Evolutionary conservation across 2,888 invertebrate genomes (phyloP).

Genomic region (Eupithecia inturbata): DNA sequence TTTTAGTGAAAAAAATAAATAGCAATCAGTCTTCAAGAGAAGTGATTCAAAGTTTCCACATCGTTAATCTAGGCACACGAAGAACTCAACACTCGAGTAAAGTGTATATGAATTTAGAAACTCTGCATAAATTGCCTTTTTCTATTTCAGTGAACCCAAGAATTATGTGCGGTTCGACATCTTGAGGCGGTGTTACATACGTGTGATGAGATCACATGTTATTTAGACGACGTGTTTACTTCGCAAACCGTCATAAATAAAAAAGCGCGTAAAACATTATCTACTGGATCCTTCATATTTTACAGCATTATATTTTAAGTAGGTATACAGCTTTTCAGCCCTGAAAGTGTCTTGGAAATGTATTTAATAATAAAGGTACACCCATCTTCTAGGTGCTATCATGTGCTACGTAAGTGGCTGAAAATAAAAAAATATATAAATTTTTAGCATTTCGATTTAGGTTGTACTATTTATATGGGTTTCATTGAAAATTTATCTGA

Average conservation of each 20-base stretch:
- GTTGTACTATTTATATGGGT: background rate
- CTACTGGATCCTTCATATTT: conserved; percentile 5
- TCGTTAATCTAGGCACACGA: conserved; percentile 46
- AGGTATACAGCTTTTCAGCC: background rate
- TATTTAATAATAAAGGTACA: background rate
- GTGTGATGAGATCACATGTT: conserved; percentile 47
- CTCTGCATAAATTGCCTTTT: conserved; percentile 54
- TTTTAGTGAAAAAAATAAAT: conserved; percentile 1
- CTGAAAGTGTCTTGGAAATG: background rate
- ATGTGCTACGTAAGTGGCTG: background rate
- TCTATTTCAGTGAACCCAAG: conserved; percentile 53
- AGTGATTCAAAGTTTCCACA: conserved; percentile 47
- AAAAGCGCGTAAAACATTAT: conserved; percentile 18
- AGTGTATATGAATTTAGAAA: conserved; percentile 42
- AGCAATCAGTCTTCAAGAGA: conserved; percentile 22
- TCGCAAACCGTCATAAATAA: conserved; percentile 29
- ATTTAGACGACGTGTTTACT: conserved; percentile 45
- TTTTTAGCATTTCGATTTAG: background rate
- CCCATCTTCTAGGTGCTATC: background rate
- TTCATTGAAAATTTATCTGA: background rate
- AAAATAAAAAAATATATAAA: background rate
- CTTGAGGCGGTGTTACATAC: conserved; percentile 48
- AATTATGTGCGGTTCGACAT: conserved; percentile 48
- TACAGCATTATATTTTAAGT: background rate
- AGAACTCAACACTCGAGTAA: conserved; percentile 28